A percentile compares a stretch with the other conserved stretches of the same genome.
Evolutionary conservation across 2,797 vertebrate species (phyloP).

Genomic region (Iguana delicatissima): DNA sequence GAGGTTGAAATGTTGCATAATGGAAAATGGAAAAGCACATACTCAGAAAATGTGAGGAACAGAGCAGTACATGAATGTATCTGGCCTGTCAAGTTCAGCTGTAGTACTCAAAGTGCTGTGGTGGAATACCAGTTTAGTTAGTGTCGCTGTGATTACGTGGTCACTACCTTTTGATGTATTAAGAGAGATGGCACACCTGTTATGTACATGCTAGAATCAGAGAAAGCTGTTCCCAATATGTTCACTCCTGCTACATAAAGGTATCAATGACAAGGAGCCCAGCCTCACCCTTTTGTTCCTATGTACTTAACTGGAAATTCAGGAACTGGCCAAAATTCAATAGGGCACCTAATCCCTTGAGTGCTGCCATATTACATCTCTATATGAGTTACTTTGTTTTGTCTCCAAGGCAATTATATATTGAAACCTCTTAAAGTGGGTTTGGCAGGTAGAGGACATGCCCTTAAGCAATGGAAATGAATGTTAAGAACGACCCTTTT

Average conservation of each 20-base stretch:
- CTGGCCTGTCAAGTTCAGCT: not conserved
- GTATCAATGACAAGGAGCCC: not conserved
- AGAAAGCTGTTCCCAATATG: not conserved
- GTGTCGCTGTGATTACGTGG: not conserved
- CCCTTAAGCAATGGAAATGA: conserved; percentile 50
- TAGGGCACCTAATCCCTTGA: not conserved
- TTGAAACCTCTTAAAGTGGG: conserved; percentile 61
- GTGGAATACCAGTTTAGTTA: not conserved
- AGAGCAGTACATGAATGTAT: not conserved
- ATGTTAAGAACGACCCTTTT: conserved; percentile 45
- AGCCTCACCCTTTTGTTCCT: not conserved
- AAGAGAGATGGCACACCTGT: not conserved
- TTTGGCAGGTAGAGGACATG: conserved; percentile 62
- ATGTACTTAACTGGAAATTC: not conserved
- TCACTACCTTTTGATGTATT: not conserved
- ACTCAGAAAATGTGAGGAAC: not conserved
- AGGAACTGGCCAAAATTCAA: not conserved
- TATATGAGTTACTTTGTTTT: conserved; percentile 40
- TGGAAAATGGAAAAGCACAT: not conserved
- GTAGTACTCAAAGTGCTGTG: not conserved
- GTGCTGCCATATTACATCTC: conserved; percentile 15
- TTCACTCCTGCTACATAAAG: not conserved
- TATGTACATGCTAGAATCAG: not conserved
- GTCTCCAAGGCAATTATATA: conserved; percentile 68
- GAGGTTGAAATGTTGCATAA: not conserved